Evolutionary conservation across 2,797 vertebrate genomes (phyloP).

Genomic region (Molossus molossus): DNA sequence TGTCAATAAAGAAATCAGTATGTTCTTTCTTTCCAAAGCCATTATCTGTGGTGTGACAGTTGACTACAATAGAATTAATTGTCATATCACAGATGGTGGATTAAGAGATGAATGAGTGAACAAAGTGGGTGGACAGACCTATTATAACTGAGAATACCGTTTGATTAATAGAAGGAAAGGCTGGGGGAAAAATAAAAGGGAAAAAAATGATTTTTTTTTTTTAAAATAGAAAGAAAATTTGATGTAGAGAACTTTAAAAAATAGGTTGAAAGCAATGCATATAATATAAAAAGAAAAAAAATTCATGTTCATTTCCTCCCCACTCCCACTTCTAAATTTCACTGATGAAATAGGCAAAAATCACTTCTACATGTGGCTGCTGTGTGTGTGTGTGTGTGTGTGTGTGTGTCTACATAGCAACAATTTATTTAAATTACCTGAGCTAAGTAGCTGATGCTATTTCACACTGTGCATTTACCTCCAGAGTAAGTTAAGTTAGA

Average conservation of each 20-base stretch:
- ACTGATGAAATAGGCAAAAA: conserved; percentile 19
- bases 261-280: conserved; percentile 14
- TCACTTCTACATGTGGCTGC: background rate
- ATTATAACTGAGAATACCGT: conserved; percentile 20
- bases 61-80: conserved; percentile 59
- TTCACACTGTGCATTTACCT: background rate
- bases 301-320: background rate
- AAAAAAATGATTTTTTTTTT: conserved; percentile 20
- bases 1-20: conserved; percentile 34
- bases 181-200: background rate
- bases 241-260: background rate
- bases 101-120: conserved; percentile 5
- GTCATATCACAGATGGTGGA: conserved; percentile 44
- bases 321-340: conserved; percentile 36
- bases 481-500: conserved; percentile 18
- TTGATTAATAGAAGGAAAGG: conserved; percentile 63
- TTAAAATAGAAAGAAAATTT: background rate
- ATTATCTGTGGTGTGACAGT: conserved; percentile 26
- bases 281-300: background rate
- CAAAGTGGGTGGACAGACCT: conserved; percentile 38
- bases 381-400: background rate
- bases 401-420: background rate
- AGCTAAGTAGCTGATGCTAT: background rate
- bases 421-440: conserved; percentile 5
- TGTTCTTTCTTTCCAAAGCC: conserved; percentile 49